These are phyloP conservation scores for Drosophila obscura DNA, from an alignment of 1,140 invertebrate genomes.

Conservation along the genomic window DNA sequence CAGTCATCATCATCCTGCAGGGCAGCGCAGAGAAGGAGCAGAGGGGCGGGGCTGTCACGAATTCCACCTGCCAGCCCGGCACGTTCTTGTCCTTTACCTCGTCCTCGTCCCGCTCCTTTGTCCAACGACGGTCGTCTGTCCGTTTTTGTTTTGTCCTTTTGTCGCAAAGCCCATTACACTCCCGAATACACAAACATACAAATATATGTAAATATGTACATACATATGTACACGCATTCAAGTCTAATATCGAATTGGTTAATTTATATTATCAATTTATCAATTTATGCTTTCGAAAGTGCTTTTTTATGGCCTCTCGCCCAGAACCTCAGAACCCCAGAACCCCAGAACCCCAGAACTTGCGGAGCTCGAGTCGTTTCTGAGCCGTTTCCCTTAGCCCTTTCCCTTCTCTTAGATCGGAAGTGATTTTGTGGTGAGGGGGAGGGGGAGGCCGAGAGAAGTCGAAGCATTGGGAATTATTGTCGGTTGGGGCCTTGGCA, in stretches of 20 bases:
- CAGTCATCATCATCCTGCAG: too few species aligned
- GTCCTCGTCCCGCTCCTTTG: slow-evolving; percentile 10
- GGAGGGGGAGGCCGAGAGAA: not conserved
- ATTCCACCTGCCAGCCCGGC: slow-evolving; percentile 4
- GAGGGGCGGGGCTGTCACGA: too few species aligned
- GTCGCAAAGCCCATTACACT: slow-evolving; percentile 1
- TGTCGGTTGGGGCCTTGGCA: slow-evolving; percentile 60
- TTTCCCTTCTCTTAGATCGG: not conserved
- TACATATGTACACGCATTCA: slow-evolving; percentile 7
- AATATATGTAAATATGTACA: not conserved
- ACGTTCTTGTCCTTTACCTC: slow-evolving; percentile 14
- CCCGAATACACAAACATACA: slow-evolving; percentile 24
- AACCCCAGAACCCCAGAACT: too few species aligned
- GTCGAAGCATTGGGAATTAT: slow-evolving; percentile 38
- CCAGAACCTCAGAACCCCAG: not conserved
- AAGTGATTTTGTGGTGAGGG: not conserved
- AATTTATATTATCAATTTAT: slow-evolving; percentile 82
- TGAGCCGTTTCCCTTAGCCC: too few species aligned
- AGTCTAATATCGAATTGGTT: slow-evolving; percentile 64
- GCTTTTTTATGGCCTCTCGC: slow-evolving; percentile 69
- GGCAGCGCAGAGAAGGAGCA: not conserved
- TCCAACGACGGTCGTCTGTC: not conserved
- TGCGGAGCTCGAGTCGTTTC: too few species aligned
- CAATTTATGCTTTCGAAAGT: slow-evolving; percentile 79
- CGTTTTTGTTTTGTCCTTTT: slow-evolving; percentile 37